Conservation (phyloP, 2,113 vertebrate species). For the Brevimyrus niger region DNA sequence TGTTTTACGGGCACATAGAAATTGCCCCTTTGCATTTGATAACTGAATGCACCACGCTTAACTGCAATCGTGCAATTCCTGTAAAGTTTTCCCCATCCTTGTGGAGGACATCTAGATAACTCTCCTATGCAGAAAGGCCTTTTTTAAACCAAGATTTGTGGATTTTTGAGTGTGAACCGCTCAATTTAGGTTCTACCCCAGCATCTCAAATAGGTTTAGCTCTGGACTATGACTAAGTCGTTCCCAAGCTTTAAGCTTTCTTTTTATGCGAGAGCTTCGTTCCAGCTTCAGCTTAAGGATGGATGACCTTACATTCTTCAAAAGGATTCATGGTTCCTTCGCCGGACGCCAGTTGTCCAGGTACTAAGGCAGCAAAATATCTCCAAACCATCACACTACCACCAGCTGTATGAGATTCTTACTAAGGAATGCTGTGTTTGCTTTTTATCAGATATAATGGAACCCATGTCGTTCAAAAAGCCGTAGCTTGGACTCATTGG, state of each 20-base stretch:
- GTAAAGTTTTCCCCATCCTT: not conserved
- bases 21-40: not conserved
- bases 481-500: not conserved
- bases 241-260: not conserved
- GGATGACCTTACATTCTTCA: not conserved
- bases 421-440: not conserved
- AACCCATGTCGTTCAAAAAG: not conserved
- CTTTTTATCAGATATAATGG: not conserved
- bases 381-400: not conserved
- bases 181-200: not conserved
- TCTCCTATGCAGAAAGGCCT: not conserved
- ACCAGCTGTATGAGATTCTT: not conserved
- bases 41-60: not conserved
- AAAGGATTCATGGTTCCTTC: not conserved
- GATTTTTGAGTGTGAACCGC: not conserved
- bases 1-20: not conserved
- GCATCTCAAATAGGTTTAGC: not conserved
- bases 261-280: not conserved
- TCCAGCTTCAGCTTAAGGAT: not conserved
- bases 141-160: not conserved
- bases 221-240: not conserved
- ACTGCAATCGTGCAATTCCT: not conserved
- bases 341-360: not conserved
- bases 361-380: not conserved
- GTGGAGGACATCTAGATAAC: not conserved